Evolutionary conservation across 2,888 invertebrate species (phyloP).

Genomic region (Polymixis flavicincta): DNA sequence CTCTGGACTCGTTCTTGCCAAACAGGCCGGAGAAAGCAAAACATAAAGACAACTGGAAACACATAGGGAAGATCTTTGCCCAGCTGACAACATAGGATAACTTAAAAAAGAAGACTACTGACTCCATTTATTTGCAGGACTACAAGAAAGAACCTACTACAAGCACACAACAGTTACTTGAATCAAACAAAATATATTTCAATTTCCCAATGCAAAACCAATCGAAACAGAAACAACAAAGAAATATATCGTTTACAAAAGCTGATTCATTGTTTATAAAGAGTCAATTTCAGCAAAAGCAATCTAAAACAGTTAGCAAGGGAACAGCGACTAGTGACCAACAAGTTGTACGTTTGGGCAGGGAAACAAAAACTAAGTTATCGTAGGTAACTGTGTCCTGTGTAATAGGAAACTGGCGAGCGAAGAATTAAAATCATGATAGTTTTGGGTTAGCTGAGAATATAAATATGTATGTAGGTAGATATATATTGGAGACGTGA

Average conservation of each 20-base stretch:
- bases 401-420: slow-evolving; percentile 55
- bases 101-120: not conserved
- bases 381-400: slow-evolving; percentile 55
- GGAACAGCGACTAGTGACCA: slow-evolving; percentile 56
- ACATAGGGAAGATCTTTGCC: not conserved
- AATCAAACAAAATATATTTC: not conserved
- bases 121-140: not conserved
- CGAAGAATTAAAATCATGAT: slow-evolving; percentile 55
- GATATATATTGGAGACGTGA: not conserved
- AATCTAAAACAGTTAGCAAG: slow-evolving; percentile 68
- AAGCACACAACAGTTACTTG: not conserved
- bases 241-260: slow-evolving; percentile 42
- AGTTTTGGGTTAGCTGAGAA: not conserved
- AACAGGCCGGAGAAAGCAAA: not conserved
- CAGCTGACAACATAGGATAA: not conserved
- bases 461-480: too few relatives aligned
- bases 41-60: too few relatives aligned
- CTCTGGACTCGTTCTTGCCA: not conserved
- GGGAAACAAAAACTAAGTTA: slow-evolving; percentile 69
- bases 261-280: slow-evolving; percentile 55
- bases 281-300: slow-evolving; percentile 61
- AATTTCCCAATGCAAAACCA: slow-evolving; percentile 30
- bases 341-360: slow-evolving; percentile 67
- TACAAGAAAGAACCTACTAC: not conserved
- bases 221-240: slow-evolving; percentile 35